Evolutionary conservation across 2,113 vertebrate species (phyloP), one percentile per base, ranked within the genome.

Genomic region (Xenotilapia leptura): DNA sequence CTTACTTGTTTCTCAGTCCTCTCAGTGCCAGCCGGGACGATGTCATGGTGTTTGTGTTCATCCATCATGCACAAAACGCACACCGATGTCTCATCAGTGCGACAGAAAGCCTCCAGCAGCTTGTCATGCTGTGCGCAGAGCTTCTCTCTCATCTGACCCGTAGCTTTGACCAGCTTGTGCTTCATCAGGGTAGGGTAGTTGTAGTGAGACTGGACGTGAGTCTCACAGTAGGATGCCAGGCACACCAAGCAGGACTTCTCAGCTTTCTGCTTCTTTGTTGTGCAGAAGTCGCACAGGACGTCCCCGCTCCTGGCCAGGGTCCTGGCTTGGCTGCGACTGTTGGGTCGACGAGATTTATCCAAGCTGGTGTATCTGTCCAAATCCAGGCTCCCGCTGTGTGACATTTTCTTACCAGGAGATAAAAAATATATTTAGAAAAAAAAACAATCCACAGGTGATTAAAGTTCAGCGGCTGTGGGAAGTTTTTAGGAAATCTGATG

Each of bases 181-280:
- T 98, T 98, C 60, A 98, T 97, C 94, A 99, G 96, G 7, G 98
- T 97, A 0, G 98, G 97, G 33, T 98, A 98, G 90, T 98, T 97
- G 80, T 98, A 97, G 79, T 99, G 98, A 65, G 98, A 96, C 92
- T 98, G 98, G 36, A 99, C 92, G 91, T 99, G 98, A 80, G 96
- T 94, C 88, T 98, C 98, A 1, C 98, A 99, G 95, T 98, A 99
- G 79, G 97, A 98, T 7, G 98, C 98, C 95, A 99, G 97, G 91
- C 98, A 99, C 80, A 98, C 97, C 93, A 99, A 92, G 89, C 98
- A 99, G 54, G 98, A 99, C 94, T 98, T 99, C 40, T 97, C 97
- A 0, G 98, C 98, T 90, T 97, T 98, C 91, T 97, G 97, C 95
- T 97, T 98, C 92, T 96, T 97, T 4, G 96, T 96, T 2, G 98